Evolutionary conservation across 2,113 vertebrate species (phyloP), one percentile per base, ranked within the genome.

Genomic region (Cyrtonyx montezumae): DNA sequence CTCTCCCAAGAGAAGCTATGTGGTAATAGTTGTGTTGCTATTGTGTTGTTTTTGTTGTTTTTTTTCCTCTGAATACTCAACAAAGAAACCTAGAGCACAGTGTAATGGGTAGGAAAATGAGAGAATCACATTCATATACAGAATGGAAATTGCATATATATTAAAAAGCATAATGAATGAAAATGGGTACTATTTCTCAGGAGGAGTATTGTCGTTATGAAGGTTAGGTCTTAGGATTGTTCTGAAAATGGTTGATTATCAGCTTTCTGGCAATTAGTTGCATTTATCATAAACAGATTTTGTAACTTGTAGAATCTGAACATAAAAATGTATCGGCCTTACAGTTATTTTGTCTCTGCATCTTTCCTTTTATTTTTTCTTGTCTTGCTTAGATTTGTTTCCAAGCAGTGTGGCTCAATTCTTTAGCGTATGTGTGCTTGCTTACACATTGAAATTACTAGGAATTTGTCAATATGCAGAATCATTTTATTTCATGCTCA

Each of bases 281-380:
- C 48, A 9, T 48, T 67, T 76, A 9, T 37, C 46, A 25, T 48
- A 53, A 90, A 51, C 11, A 8, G 23, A 15, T 55, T 20, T 40
- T 53, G 36, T 71, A 18, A 11, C 23, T 22, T 58, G 32, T 32
- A 36, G 30, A 79, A 53, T 79, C 51, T 43, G 25, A 34, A 5
- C 34, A n/a, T 83, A 63, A 49, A 43, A 53, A 40, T 48, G 9
- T 62, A 17, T 36, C 78, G 59, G 3, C 56, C 30, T 58, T 76
- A 11, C 17, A 46, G 11, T 11, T 0, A 8, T 20, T 75, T 82
- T 77, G 1, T 61, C 17, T 75, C 49, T 34, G 55, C 0, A 3
- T 11, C 11, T 40, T 73, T 32, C 12, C 30, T 61, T 61, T 3
- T 51, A 19, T 13, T 70, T 26, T 37, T 34, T 67, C 30, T 16